Base-by-base conservation (phyloP, 2,888 invertebrate species). In the Lepetodrilus schrolli region DNA sequence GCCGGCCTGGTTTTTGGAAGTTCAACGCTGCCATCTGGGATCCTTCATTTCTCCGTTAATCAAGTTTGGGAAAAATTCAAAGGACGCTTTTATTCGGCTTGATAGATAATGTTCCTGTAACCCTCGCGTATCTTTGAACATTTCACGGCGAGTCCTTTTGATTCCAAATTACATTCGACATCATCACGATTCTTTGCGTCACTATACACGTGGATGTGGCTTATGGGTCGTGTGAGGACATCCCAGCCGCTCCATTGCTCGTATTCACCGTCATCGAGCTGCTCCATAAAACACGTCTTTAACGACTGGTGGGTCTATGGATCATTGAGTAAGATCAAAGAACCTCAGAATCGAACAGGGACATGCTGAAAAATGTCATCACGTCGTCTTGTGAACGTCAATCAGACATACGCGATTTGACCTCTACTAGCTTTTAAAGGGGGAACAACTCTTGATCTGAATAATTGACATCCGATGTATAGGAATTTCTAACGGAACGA, bases 191-290 rank as follows among this genome's bases (percentile, higher is more conserved):
- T 17, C 43, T 13, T 47, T 30, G 47, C 68, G 47, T 47, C 68
- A 47, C 21, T 68, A n/a, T n/a, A 8, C 68, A 23, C 68, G 68
- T 68, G 68, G 26, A 58, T 58, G 51, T 5, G 51, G n/a, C 30
- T 13, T n/a, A 23, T 5, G n/a, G 58, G 13, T 58, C 58, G 34
- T 34, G 34, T 34, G 30, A 30, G 5, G 58, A 30, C 43, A 58
- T 8, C 13, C 26, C n/a, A 30, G 58, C n/a, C n/a, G 26, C 13
- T 21, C 34, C 13, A n/a, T 34, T 58, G 17, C 34, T n/a, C n/a
- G n/a, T 17, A 10, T 26, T 58, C 30, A 10, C 26, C 17, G n/a
- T 30, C n/a, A 17, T 0, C n/a, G 58, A 17, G 7, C 26, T 30
- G 34, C 58, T n/a, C 10, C 58, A 23, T 26, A n/a, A 43, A 58